phyloP scores from a whole-genome alignment of 2,113 vertebrate genomes.

The Ancistrus triradiatus region DNA sequence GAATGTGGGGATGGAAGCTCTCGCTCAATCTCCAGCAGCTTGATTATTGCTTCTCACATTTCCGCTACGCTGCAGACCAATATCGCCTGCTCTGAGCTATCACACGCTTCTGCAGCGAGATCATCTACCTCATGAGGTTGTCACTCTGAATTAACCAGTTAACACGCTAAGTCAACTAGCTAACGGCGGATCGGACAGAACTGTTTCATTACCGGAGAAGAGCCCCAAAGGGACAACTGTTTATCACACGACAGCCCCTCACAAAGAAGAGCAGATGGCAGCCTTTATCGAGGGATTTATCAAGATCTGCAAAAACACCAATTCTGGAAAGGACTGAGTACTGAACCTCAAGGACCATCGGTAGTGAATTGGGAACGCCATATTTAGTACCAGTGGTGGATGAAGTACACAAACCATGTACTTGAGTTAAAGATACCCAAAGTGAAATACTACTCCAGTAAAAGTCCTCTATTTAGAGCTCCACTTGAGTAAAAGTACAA shows the following conservation, averaged over 20 bases:
- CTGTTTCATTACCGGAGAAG: slow-evolving; percentile 40
- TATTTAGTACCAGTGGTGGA: too few species aligned
- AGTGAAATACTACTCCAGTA: too few species aligned
- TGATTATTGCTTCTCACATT: slow-evolving; percentile 7
- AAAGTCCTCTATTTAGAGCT: too few species aligned
- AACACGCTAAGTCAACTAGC: slow-evolving; percentile 42
- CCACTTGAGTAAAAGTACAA: too few species aligned
- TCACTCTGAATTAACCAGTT: slow-evolving; percentile 54
- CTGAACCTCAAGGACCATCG: too few species aligned
- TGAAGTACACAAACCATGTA: too few species aligned
- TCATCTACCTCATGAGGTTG: slow-evolving; percentile 46
- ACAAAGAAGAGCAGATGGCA: slow-evolving; percentile 50
- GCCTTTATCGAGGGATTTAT: slow-evolving; percentile 24
- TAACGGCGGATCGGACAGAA: slow-evolving; percentile 25
- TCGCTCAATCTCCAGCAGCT: not conserved
- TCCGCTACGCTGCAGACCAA: slow-evolving; percentile 17
- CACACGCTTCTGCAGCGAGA: slow-evolving; percentile 40
- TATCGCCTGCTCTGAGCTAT: slow-evolving; percentile 46
- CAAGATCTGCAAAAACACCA: slow-evolving; percentile 34
- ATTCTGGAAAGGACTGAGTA: slow-evolving; percentile 21
- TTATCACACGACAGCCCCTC: slow-evolving; percentile 44
- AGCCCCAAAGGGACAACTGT: slow-evolving; percentile 40
- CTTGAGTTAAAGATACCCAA: too few species aligned
- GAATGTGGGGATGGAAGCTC: not conserved
- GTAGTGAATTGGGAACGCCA: too few species aligned